Conservation (phyloP, 2,888 invertebrate genomes). For the Germaria angustata region DNA sequence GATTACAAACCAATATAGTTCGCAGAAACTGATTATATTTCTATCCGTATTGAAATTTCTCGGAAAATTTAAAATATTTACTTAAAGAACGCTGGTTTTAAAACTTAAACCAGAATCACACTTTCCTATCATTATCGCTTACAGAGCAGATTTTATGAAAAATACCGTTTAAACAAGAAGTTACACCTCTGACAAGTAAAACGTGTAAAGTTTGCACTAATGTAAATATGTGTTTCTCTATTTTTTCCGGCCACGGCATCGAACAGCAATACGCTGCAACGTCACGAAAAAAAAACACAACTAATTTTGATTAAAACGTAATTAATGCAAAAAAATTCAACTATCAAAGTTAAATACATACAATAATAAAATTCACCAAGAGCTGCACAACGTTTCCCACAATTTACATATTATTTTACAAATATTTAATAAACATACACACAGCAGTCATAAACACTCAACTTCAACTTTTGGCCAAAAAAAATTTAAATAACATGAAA, state of each 20-base stretch:
- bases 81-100: too few species aligned
- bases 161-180: neutral
- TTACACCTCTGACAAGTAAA: neutral
- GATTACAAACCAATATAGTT: too few species aligned
- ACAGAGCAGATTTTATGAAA: neutral
- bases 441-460: too few species aligned
- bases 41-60: too few species aligned
- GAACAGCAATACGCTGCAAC: neutral
- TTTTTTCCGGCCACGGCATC: neutral
- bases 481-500: neutral
- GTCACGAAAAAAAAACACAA: slow-evolving; percentile 6
- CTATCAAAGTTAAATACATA: slow-evolving; percentile 43
- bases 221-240: neutral
- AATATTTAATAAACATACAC: too few species aligned
- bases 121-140: too few species aligned
- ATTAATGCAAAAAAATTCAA: slow-evolving; percentile 39
- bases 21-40: too few species aligned
- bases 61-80: too few species aligned
- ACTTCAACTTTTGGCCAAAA: slow-evolving; percentile 6
- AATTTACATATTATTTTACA: slow-evolving; percentile 39
- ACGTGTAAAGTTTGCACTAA: neutral
- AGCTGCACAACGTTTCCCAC: too few species aligned
- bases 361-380: neutral
- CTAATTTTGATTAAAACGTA: slow-evolving; percentile 35
- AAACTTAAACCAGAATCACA: neutral